These are phyloP conservation scores for Heliconius hermathena DNA, from an alignment of 1,140 invertebrate species.

Conservation along the genomic window DNA sequence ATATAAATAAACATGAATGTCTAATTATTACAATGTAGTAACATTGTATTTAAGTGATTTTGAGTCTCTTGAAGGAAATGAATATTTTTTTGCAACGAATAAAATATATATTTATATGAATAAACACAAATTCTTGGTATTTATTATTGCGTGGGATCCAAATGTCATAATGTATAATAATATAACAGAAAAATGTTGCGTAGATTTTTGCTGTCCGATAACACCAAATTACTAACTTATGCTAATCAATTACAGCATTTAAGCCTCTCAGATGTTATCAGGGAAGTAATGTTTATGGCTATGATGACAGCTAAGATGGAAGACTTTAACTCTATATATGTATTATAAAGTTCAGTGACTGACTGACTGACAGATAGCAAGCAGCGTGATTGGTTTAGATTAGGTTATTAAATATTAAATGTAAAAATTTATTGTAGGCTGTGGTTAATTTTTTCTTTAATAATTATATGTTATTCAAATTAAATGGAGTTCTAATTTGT, in stretches of 20 bases:
- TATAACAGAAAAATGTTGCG: conserved; percentile 10
- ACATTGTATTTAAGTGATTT: too few species aligned
- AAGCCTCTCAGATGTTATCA: conserved; percentile 17
- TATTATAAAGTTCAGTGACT: conserved; percentile 3
- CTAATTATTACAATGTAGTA: too few species aligned
- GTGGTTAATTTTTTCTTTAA: too few species aligned
- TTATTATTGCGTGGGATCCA: neutral
- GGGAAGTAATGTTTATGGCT: conserved; percentile 6
- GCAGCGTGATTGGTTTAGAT: neutral
- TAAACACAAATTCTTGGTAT: neutral
- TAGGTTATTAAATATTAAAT: neutral
- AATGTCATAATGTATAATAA: conserved; percentile 6
- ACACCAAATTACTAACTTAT: conserved; percentile 12
- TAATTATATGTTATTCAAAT: too few species aligned
- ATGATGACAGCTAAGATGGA: conserved; percentile 25
- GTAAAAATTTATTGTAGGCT: neutral
- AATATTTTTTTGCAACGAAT: too few species aligned
- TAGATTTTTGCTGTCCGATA: conserved; percentile 8
- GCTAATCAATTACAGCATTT: conserved; percentile 16
- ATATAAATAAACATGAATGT: too few species aligned
- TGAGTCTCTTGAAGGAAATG: too few species aligned
- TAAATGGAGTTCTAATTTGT: too few species aligned
- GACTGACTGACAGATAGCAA: neutral
- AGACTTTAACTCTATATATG: conserved; percentile 11
- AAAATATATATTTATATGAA: too few species aligned